phyloP scores from a whole-genome alignment of 2,888 invertebrate genomes.

The Epinotia bilunana region DNA sequence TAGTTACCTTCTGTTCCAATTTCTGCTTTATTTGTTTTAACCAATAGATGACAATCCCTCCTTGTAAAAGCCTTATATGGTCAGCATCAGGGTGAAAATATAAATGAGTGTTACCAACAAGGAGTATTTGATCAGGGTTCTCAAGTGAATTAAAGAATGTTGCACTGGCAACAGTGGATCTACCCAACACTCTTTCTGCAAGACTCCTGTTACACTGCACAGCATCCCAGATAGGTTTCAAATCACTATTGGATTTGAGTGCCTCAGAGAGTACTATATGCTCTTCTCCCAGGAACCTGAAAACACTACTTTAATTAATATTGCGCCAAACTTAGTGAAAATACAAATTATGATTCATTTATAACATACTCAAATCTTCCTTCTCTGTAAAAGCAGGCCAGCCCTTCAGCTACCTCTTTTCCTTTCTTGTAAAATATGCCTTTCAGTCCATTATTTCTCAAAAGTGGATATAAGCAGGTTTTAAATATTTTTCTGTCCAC shows the following conservation, averaged over 20 bases:
- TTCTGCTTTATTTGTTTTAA: constrained; percentile 84
- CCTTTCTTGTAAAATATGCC: constrained; percentile 89
- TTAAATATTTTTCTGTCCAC: constrained; percentile 92
- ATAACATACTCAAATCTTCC: constrained; percentile 86
- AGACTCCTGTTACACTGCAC: constrained; percentile 85
- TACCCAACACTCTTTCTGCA: constrained; percentile 83
- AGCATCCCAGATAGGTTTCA: constrained; percentile 85
- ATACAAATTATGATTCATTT: neutral
- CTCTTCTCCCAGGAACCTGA: constrained; percentile 79
- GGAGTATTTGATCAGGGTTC: constrained; percentile 82
- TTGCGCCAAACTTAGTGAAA: too few relatives aligned
- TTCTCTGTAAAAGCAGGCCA: constrained; percentile 90
- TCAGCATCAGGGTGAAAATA: constrained; percentile 97
- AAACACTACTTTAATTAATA: constrained; percentile 47
- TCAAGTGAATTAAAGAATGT: constrained; percentile 84
- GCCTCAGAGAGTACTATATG: constrained; percentile 86
- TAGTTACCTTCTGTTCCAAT: constrained; percentile 64
- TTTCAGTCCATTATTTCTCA: constrained; percentile 82
- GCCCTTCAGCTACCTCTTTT: constrained; percentile 90
- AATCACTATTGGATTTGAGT: constrained; percentile 78
- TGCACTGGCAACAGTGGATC: constrained; percentile 88
- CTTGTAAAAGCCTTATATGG: constrained; percentile 94
- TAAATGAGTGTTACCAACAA: constrained; percentile 95
- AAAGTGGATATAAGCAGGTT: constrained; percentile 85
- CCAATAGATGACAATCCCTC: constrained; percentile 89